Percentiles rank a stretch among this genome's conserved stretches.
phyloP scores from a whole-genome alignment of 2,113 vertebrate genomes.

The Protomyctophum bolini region DNA sequence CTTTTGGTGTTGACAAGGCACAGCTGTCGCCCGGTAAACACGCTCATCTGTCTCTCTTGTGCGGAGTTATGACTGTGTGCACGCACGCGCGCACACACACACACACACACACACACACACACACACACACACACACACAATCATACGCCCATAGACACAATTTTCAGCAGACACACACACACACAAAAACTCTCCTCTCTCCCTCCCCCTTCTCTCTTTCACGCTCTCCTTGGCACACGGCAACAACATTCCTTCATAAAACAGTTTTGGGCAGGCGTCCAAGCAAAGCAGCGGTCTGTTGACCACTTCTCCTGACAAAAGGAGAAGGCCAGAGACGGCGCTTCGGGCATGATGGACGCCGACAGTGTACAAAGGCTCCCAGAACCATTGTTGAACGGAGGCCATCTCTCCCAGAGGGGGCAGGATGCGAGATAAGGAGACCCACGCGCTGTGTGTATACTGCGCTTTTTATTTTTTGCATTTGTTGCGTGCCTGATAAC shows the following conservation, averaged over 20 bases:
- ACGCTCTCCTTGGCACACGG: too few species aligned
- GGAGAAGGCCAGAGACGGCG: too few species aligned
- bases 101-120: background rate
- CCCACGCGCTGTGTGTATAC: too few species aligned
- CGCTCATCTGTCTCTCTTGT: constrained; percentile 57
- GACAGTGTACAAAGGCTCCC: too few species aligned
- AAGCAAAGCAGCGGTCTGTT: constrained; percentile 17
- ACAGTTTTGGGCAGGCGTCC: constrained; percentile 43
- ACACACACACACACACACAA: background rate
- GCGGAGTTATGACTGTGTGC: background rate
- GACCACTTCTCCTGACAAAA: too few species aligned
- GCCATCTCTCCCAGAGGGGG: too few species aligned
- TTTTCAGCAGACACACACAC: background rate
- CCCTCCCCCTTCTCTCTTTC: background rate
- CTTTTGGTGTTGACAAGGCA: constrained; percentile 49
- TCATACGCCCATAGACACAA: too few species aligned
- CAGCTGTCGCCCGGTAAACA: constrained; percentile 55
- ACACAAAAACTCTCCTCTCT: background rate
- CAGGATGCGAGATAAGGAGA: too few species aligned
- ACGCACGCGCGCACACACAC: background rate
- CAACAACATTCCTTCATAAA: constrained; percentile 39
- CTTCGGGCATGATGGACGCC: too few species aligned
- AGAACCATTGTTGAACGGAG: too few species aligned
- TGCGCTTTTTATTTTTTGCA: too few species aligned
- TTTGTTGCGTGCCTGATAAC: too few species aligned